phyloP scores from a whole-genome alignment of 2,797 vertebrate genomes.

The Vireo griseus region DNA sequence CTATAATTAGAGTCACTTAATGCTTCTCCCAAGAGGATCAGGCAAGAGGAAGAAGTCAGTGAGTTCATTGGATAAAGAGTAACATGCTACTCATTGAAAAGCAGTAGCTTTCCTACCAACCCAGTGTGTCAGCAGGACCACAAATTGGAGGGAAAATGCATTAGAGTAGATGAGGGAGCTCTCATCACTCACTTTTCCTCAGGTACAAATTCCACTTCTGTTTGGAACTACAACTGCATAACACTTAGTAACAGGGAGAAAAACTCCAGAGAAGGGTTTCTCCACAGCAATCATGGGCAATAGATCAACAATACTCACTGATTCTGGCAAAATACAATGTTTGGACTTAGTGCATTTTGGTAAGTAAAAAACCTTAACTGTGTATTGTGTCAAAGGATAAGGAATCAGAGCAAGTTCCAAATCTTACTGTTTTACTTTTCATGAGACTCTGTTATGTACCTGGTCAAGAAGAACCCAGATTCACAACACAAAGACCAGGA shows the following conservation, averaged over 20 bases:
- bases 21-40: neutral
- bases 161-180: neutral
- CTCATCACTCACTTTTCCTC: neutral
- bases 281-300: neutral
- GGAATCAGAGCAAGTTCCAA: neutral
- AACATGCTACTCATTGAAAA: accelerated
- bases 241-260: neutral
- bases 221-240: accelerated
- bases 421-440: neutral
- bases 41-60: neutral
- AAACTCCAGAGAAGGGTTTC: neutral
- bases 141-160: neutral
- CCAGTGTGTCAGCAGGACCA: neutral
- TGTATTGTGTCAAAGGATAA: neutral
- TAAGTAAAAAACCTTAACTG: neutral
- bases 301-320: neutral
- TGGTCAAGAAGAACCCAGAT: neutral
- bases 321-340: neutral
- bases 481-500: neutral
- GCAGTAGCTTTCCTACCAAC: neutral
- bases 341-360: neutral
- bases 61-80: neutral
- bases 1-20: neutral
- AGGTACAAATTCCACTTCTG: neutral
- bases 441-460: accelerated